Evolutionary conservation across 2,113 vertebrate genomes (phyloP).

Genomic region (Eurypyga helias): DNA sequence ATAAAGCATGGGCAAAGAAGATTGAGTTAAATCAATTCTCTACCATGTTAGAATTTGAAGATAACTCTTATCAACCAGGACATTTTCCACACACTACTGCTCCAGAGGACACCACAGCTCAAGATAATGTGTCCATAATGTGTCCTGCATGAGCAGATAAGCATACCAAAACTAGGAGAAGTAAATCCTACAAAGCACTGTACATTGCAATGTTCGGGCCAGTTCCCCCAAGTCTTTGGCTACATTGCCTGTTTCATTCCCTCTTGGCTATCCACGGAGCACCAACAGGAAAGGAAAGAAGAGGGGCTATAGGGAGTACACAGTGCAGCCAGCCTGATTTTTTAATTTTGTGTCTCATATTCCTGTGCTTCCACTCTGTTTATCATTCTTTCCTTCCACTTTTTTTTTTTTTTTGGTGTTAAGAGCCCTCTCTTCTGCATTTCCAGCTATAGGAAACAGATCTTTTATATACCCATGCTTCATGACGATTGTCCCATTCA

Average conservation of each 20-base stretch:
- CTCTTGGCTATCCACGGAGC: not conserved
- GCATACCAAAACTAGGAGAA: not conserved
- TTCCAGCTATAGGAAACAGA: not conserved
- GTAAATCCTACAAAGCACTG: not conserved
- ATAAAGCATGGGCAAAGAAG: not conserved
- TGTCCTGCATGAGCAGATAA: not conserved
- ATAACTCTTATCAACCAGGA: not conserved
- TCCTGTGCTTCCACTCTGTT: not conserved
- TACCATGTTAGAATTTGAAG: not conserved
- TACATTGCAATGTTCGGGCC: accelerated
- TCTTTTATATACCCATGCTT: not conserved
- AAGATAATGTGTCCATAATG: not conserved
- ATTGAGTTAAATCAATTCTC: not conserved
- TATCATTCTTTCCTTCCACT: not conserved
- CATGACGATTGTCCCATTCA: not conserved
- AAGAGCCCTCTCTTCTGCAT: not conserved
- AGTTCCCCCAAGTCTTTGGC: not conserved
- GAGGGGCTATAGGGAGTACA: not conserved
- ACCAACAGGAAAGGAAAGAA: not conserved
- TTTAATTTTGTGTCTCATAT: not conserved
- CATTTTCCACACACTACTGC: not conserved
- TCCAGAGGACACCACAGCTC: not conserved
- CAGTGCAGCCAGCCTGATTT: not conserved
- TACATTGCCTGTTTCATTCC: not conserved
- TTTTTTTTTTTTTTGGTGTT: too few relatives aligned